phyloP scores from a whole-genome alignment of 2,797 vertebrate species.

The Characodon lateralis region DNA sequence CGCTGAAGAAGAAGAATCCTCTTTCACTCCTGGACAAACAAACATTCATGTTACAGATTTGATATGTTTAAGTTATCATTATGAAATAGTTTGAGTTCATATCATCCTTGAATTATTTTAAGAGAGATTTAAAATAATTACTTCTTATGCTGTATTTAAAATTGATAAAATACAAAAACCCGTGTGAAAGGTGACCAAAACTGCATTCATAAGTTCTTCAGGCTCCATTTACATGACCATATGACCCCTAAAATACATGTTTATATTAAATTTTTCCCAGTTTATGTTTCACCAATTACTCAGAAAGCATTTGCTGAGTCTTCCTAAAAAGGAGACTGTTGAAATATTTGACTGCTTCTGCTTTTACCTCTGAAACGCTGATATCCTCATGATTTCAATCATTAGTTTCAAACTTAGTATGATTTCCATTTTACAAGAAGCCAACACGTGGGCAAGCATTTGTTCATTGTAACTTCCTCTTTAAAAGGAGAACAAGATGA shows the following conservation, averaged over 20 bases:
- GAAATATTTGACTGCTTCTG: not conserved
- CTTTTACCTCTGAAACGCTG: not conserved
- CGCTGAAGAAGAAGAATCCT: slow-evolving; percentile 73
- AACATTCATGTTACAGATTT: slow-evolving; percentile 1
- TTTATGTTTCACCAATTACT: not conserved
- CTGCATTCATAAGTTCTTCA: not conserved
- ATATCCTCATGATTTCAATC: not conserved
- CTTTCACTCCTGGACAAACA: slow-evolving; percentile 74
- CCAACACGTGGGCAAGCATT: not conserved
- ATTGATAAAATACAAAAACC: not conserved
- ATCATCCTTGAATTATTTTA: not conserved
- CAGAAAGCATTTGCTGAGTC: not conserved
- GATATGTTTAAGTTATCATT: not conserved
- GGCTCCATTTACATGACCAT: not conserved
- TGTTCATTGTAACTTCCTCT: not conserved
- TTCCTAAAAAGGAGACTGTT: not conserved
- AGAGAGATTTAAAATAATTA: not conserved
- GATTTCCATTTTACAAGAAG: not conserved
- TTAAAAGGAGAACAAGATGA: not conserved
- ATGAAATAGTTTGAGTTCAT: not conserved
- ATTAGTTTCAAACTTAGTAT: not conserved
- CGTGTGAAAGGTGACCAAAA: not conserved
- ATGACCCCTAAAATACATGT: not conserved
- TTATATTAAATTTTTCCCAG: not conserved
- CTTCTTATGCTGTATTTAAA: not conserved